Percentiles rank a stretch among this genome's conserved stretches.
Conservation (phyloP, 1,140 invertebrate genomes). For the Vanessa tameamea region DNA sequence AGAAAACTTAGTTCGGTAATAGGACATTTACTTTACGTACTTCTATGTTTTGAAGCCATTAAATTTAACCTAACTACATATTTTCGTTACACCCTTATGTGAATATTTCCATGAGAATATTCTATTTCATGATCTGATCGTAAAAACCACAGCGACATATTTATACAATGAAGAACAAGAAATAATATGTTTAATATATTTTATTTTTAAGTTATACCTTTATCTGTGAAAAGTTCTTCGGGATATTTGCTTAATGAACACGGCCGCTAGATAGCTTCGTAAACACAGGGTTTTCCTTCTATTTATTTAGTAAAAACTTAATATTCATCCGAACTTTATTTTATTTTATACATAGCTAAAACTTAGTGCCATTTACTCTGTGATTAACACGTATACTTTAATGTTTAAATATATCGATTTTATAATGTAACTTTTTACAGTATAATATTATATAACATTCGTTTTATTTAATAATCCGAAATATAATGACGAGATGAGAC, state of each 20-base stretch:
- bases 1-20: too few species aligned
- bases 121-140: not conserved
- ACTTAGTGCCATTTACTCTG: not conserved
- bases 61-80: too few species aligned
- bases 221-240: conserved; percentile 26
- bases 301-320: conserved; percentile 36
- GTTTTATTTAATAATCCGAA: too few species aligned
- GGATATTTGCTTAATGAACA: conserved; percentile 34
- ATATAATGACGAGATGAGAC: too few species aligned
- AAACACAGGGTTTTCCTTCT: conserved; percentile 31
- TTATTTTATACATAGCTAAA: not conserved
- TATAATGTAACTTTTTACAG: too few species aligned
- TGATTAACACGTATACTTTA: too few species aligned
- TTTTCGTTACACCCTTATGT: not conserved
- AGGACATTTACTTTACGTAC: too few species aligned
- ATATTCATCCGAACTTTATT: conserved; percentile 15
- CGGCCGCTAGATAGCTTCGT: conserved; percentile 35
- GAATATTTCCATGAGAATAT: not conserved
- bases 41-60: too few species aligned
- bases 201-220: conserved; percentile 28
- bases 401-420: too few species aligned
- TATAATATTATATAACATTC: too few species aligned
- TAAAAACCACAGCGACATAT: not conserved
- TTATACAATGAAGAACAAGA: conserved; percentile 4
- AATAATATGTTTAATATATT: conserved; percentile 23